Evolutionary conservation across 2,113 vertebrate species (phyloP), one percentile per base, ranked within the genome.

Genomic region (Oncorhynchus mykiss): DNA sequence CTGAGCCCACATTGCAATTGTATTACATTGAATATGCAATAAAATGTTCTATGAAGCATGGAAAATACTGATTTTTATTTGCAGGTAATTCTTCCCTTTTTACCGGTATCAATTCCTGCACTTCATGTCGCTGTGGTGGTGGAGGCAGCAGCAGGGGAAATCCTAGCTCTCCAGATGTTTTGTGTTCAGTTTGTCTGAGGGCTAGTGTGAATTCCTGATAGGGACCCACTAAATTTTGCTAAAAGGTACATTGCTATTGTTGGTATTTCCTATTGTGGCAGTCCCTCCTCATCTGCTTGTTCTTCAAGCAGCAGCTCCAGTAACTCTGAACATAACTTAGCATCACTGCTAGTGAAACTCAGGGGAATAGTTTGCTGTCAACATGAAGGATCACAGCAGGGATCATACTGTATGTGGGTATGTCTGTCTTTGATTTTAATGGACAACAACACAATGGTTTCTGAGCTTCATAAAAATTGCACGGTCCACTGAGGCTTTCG

Each of bases 311-410:
- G 39, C 8, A 45, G 39, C 39, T 11, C 39, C 39, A 45, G 39
- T 45, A 45, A 45, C 39, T 45, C 39, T 45, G 39, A 45, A 45
- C 39, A 66, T 31, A 67, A 39, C 82, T 89, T 90, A 81, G 68
- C 84, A 81, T 65, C 39, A 70, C 85, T 80, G 88, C 83, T 45
- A 78, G 76, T 22, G 54, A 83, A 72, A 81, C 86, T 88, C 89
- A 13, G 85, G 86, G 90, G 88, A 92, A 91, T 89, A 90, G 82
- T 90, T 90, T 85, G 75, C 74, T 84, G 82, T 92, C 85, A 83
- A 80, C 77, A 86, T 83, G 85, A 87, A 80, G 92, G 90, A 89
- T 90, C 89, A 64, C 78, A 83, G 86, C 87, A 82, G 20, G 22
- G 72, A 83, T 88, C 86, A 82, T 79, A 86, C 70, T 24, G 18